Conservation (phyloP, 2,797 vertebrate species). For the Huso huso region DNA sequence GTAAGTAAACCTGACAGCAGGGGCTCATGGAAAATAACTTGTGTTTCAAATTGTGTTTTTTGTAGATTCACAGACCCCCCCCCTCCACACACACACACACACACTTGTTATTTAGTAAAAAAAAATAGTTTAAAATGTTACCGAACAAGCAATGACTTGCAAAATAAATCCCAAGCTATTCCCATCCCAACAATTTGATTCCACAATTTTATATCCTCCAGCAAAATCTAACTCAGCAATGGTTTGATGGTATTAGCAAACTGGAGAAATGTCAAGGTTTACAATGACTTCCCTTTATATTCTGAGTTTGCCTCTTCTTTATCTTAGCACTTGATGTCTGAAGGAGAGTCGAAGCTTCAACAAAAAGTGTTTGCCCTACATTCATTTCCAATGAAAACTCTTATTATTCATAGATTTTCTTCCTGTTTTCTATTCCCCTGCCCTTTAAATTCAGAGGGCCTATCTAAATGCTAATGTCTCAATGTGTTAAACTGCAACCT, state of each 20-base stretch:
- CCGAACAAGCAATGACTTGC: too few species aligned
- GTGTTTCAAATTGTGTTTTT: too few species aligned
- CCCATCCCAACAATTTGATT: too few species aligned
- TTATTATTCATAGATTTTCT: conserved; percentile 38
- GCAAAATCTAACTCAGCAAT: background rate
- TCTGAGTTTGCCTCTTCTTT: conserved; percentile 6
- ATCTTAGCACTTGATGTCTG: conserved; percentile 9
- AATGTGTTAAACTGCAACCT: conserved; percentile 47
- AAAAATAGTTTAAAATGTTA: too few species aligned
- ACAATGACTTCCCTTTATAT: background rate
- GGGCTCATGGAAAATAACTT: too few species aligned
- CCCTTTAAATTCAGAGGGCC: conserved; percentile 48
- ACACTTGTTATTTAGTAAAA: too few species aligned
- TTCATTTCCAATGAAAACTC: conserved; percentile 41
- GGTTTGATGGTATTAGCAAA: background rate
- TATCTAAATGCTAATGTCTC: conserved; percentile 74
- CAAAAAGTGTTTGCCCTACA: conserved; percentile 33
- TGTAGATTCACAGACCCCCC: too few species aligned
- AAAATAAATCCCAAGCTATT: too few species aligned
- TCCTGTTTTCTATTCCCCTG: conserved; percentile 46
- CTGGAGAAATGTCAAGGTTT: background rate
- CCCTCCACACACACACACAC: too few species aligned
- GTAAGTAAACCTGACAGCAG: too few species aligned
- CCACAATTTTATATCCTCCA: too few species aligned
- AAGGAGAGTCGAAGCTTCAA: conserved; percentile 9